Percentiles rank a stretch among this genome's conserved stretches.
These are phyloP conservation scores for Percina caprodes DNA, from an alignment of 2,113 vertebrate genomes.

Conservation along the genomic window DNA sequence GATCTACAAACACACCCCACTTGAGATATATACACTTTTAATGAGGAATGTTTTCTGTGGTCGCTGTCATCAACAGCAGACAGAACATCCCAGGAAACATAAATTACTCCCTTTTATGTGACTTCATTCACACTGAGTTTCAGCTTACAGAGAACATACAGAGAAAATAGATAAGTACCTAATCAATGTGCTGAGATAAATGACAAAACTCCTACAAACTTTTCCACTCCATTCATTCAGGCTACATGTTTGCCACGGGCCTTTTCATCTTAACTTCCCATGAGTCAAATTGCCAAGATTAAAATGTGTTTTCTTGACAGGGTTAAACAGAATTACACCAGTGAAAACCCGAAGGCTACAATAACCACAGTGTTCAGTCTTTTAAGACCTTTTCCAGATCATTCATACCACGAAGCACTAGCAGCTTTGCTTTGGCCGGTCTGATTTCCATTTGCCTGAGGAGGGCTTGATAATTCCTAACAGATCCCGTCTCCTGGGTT, in stretches of 20 bases:
- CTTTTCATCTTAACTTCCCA: conserved; percentile 58
- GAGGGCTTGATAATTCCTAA: conserved; percentile 75
- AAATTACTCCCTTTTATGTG: conserved; percentile 43
- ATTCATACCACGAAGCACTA: conserved; percentile 60
- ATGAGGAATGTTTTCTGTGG: conserved; percentile 50
- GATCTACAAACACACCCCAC: conserved; percentile 65
- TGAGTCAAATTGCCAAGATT: conserved; percentile 60
- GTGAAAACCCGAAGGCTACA: conserved; percentile 55
- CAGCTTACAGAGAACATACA: conserved; percentile 18
- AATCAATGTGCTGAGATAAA: conserved; percentile 41
- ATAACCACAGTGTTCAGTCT: conserved; percentile 41
- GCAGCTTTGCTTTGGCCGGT: conserved; percentile 64
- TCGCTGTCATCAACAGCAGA: conserved; percentile 46
- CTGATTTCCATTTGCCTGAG: conserved; percentile 76
- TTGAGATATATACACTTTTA: conserved; percentile 61
- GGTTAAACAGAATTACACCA: conserved; percentile 58
- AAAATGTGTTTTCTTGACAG: conserved; percentile 60
- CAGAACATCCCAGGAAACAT: conserved; percentile 46
- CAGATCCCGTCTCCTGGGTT: conserved; percentile 73
- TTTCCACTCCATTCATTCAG: conserved; percentile 44
- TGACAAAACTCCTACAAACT: conserved; percentile 21
- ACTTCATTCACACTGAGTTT: conserved; percentile 35
- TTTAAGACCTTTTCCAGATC: conserved; percentile 51
- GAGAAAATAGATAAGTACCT: conserved; percentile 7
- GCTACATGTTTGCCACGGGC: conserved; percentile 40